Evolutionary conservation across 2,113 vertebrate species (phyloP), one percentile per base, ranked within the genome.

Genomic region (Callorhinus ursinus): DNA sequence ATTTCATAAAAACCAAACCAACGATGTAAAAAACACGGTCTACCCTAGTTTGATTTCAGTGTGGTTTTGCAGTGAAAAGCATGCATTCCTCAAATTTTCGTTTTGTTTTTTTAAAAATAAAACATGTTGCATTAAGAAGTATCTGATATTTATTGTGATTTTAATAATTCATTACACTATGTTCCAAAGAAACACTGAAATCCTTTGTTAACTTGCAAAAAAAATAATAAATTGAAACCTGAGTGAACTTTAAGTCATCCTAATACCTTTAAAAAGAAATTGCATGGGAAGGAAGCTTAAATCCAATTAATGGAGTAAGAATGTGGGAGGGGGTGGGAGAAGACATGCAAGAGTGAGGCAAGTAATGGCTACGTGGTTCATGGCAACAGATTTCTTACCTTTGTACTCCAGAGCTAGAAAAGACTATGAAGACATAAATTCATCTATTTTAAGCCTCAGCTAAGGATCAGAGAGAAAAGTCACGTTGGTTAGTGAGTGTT

Each of bases 1-100:
- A 98, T 98, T 99, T 98, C 97, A 98, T 98, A 95, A 97, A 96
- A 93, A 97, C 97, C 95, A 97, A 96, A 96, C 51, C 83, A 72
- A 42, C 5, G 1, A 77, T 88, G 49, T 95, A 42, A 95, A 94
- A 94, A 95, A 81, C 96, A 91, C 11, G 97, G 97, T 96, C 33
- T 93, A 15, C 4, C 19, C 63, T 86, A 86, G 81, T 93, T 97
- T 57, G 88, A 53, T 97, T 95, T 96, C 65, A 33, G 19, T 95
- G 67, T 9, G 33, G 65, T 98, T 98, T 95, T 95, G 55, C 92
- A 85, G 81, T 95, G 89, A 91, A 97, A 98, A 95, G 77, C 69
- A n/a, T 94, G 31, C 91, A 89, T 85, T 88, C 33, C n/a, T 89
- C 92, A 82, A 96, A 33, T 86, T 53, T 85, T 88, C 42, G 33